Conservation (phyloP, 2,113 vertebrate species). For the Sapayoa aenigma region DNA sequence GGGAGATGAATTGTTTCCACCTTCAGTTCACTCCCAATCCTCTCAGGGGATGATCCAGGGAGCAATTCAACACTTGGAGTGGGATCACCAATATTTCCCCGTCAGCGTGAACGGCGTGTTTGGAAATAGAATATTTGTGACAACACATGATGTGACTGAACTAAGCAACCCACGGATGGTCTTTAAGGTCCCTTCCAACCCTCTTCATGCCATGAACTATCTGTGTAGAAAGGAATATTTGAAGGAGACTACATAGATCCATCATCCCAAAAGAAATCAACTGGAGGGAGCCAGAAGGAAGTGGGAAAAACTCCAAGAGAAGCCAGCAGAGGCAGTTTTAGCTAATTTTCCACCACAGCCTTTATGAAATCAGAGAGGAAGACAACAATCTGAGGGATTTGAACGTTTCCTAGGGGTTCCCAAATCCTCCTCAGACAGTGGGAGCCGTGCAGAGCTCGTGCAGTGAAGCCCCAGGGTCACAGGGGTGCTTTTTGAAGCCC, state of each 20-base stretch:
- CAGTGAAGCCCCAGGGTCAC: accelerated
- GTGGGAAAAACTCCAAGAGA: not conserved
- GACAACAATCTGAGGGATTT: not conserved
- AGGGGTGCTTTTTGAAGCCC: not conserved
- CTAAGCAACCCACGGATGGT: not conserved
- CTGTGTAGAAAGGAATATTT: not conserved
- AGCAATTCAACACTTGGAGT: not conserved
- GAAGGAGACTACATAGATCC: not conserved
- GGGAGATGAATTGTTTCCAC: not conserved
- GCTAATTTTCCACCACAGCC: not conserved
- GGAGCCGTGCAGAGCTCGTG: not conserved
- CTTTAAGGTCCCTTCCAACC: not conserved
- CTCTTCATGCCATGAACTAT: not conserved
- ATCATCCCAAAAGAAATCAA: not conserved
- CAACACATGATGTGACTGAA: not conserved
- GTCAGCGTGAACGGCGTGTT: not conserved
- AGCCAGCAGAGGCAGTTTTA: not conserved
- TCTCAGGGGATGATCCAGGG: not conserved
- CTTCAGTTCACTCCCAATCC: not conserved
- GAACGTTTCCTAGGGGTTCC: not conserved
- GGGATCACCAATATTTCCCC: not conserved
- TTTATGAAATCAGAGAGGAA: not conserved
- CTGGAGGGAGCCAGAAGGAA: not conserved
- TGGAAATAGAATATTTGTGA: not conserved
- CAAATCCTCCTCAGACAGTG: not conserved